These are phyloP conservation scores for Euura lappo DNA, from an alignment of 1,140 invertebrate genomes.

Conservation along the genomic window DNA sequence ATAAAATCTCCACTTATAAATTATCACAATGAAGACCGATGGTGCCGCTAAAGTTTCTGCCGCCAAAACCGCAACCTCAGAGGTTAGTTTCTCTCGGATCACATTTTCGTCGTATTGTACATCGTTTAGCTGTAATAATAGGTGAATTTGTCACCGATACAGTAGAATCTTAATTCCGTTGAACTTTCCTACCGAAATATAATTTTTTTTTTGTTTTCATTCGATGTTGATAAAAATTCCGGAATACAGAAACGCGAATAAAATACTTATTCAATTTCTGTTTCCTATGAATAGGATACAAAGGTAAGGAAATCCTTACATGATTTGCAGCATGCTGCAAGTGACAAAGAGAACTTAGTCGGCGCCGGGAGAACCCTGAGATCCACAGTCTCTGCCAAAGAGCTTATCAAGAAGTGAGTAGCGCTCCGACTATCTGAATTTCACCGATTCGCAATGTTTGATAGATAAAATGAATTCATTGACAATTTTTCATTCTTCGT, in stretches of 20 bases:
- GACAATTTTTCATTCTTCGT: too few relatives aligned
- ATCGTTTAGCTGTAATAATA: neutral
- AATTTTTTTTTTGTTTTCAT: neutral
- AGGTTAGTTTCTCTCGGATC: constrained; percentile 40
- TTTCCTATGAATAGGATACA: constrained; percentile 32
- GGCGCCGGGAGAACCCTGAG: constrained; percentile 55
- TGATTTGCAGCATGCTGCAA: constrained; percentile 66
- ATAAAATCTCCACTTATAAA: neutral
- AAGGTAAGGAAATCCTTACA: constrained; percentile 66
- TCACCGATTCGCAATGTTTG: too few relatives aligned
- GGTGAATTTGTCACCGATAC: neutral
- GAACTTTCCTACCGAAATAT: neutral
- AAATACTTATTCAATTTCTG: neutral
- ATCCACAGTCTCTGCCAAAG: constrained; percentile 36
- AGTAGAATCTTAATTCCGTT: neutral
- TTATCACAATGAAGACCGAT: constrained; percentile 48
- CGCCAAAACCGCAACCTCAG: constrained; percentile 35
- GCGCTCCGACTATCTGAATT: too few relatives aligned
- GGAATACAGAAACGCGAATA: neutral
- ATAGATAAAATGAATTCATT: too few relatives aligned
- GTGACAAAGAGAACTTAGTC: constrained; percentile 70
- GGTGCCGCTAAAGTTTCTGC: constrained; percentile 39
- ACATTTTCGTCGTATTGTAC: neutral
- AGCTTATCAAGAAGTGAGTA: constrained; percentile 44
- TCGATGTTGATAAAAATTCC: neutral